Base-by-base conservation (phyloP, 2,888 invertebrate species). In the Sturmia bella region DNA sequence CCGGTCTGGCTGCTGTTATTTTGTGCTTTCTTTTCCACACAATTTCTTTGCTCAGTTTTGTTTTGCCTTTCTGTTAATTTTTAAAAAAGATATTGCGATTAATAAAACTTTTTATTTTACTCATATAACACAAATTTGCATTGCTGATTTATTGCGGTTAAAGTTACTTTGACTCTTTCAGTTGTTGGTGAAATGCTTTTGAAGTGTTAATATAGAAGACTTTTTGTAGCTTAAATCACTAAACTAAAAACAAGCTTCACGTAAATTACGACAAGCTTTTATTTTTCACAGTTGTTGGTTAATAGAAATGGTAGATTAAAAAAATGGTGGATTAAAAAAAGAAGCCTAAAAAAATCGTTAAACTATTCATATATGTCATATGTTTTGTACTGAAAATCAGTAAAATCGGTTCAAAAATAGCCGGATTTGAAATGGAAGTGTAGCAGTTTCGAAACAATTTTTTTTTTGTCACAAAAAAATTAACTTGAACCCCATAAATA, bases 131-230 rank as follows among this genome's bases (percentile, higher is more conserved):
- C 52, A 64, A n/a, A 43, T 77, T 81, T 77, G 21, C 57, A 45
- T 63, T n/a, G 43, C 39, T 82, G 81, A 82, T 82, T 82, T 82
- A 78, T 77, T 69, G 77, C 69, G 81, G 74, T 77, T 74, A 64
- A 69, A 82, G 68, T 74, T 64, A 81, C 57, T 81, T 73, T 57
- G 61, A 76, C 45, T 54, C 27, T 56, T 68, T 37, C 43, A 32
- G 66, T 68, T 72, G 56, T 69, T 73, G 59, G 39, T 66, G 61
- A 68, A 63, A 37, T 68, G 63, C 54, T 57, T 64, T 43, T 70
- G 41, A 37, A 56, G 75, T 72, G 70, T 68, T 68, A 64, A 66
- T 52, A 57, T 57, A 70, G 75, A 74, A 76, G 59, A 41, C 61
- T 68, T 68, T 66, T 76, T 72, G 54, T 75, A 41, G 17, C 70